Percentiles rank a stretch among this genome's conserved stretches.
phyloP scores from a whole-genome alignment of 1,140 invertebrate genomes.

The Colletes latitarsis region DNA sequence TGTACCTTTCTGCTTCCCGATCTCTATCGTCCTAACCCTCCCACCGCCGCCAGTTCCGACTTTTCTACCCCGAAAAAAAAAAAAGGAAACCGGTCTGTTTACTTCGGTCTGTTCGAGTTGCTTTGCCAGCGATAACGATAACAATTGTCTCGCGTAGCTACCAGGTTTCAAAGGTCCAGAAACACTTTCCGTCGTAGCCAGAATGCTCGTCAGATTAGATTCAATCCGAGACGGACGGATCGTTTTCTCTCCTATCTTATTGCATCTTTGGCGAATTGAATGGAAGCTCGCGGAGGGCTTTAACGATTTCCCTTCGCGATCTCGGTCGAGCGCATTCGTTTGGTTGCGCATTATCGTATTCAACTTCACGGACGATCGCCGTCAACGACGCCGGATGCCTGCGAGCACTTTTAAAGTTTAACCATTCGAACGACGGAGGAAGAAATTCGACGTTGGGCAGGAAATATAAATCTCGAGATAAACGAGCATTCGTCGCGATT shows the following conservation, averaged over 20 bases:
- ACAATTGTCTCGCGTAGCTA: conserved; percentile 23
- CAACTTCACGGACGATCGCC: neutral
- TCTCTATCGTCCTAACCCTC: conserved; percentile 16
- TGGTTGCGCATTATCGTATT: conserved; percentile 15
- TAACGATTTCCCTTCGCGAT: conserved; percentile 37
- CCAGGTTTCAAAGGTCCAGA: neutral
- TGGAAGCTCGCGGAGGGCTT: conserved; percentile 16
- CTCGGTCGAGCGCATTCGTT: neutral
- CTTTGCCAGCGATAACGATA: conserved; percentile 12
- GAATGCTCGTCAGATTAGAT: conserved; percentile 14
- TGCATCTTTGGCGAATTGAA: conserved; percentile 29
- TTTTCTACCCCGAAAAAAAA: neutral
- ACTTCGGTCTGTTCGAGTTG: neutral
- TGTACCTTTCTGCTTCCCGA: conserved; percentile 43
- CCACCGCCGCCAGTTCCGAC: neutral
- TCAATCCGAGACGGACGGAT: neutral
- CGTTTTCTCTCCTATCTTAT: neutral
- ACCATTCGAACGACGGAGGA: neutral
- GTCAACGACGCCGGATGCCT: neutral
- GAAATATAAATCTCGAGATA: no score
- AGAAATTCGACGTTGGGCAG: neutral
- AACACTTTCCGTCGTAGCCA: neutral
- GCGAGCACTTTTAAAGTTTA: neutral
- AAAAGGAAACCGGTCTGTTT: conserved; percentile 2
- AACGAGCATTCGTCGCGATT: no score